Conservation (phyloP, 2,113 vertebrate genomes). For the Heptranchias perlo region DNA sequence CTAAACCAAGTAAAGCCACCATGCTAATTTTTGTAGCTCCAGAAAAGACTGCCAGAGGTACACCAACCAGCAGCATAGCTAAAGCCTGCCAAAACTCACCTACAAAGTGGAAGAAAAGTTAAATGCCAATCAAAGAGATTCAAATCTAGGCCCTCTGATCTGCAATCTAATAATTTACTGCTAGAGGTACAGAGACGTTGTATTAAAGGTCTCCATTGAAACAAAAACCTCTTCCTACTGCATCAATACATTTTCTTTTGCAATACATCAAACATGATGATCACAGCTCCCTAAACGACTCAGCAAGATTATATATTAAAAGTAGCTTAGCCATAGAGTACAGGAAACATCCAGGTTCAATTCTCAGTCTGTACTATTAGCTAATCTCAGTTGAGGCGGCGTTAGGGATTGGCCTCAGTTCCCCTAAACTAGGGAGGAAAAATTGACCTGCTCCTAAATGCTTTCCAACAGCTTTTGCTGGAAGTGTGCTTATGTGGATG, state of each 20-base stretch:
- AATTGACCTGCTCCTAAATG: too few species aligned
- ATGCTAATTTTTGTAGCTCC: not conserved
- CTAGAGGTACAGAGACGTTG: not conserved
- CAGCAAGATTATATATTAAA: not conserved
- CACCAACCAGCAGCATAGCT: not conserved
- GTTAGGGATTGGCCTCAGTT: not conserved
- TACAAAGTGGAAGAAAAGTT: not conserved
- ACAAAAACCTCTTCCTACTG: not conserved
- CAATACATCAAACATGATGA: not conserved
- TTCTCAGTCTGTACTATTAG: not conserved
- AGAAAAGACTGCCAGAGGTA: not conserved
- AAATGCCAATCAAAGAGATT: not conserved
- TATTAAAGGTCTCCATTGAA: not conserved
- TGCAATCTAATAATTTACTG: not conserved
- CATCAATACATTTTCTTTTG: not conserved
- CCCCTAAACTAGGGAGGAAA: not conserved
- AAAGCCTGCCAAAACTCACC: not conserved
- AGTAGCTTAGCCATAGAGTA: not conserved
- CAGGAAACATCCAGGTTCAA: not conserved
- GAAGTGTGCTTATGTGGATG: not conserved
- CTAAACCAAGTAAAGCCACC: not conserved
- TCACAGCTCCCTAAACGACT: not conserved
- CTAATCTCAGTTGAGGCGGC: not conserved
- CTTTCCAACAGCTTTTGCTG: not conserved
- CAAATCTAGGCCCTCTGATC: not conserved